These are phyloP conservation scores for Hemistola chrysoprasaria DNA, from an alignment of 2,888 invertebrate genomes.

Conservation along the genomic window DNA sequence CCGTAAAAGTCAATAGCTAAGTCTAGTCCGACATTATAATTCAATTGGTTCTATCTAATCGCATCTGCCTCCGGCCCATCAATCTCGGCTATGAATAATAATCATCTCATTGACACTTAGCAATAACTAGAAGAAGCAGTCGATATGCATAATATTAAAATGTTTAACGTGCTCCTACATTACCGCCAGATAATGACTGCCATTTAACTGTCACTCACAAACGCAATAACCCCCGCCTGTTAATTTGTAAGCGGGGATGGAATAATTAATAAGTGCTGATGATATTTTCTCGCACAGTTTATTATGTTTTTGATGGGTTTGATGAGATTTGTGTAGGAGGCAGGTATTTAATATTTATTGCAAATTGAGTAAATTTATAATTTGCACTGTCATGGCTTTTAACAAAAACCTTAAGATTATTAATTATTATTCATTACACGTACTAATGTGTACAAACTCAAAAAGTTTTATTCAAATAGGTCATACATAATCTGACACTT, in stretches of 20 bases:
- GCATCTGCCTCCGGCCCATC: slow-evolving; percentile 9
- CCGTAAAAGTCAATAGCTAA: too few relatives aligned
- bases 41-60: slow-evolving; percentile 7
- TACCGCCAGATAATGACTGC: slow-evolving; percentile 4
- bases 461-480: too few relatives aligned
- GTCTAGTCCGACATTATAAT: neutral
- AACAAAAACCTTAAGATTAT: too few relatives aligned
- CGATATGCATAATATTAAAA: slow-evolving; percentile 35
- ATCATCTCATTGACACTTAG: slow-evolving; percentile 16
- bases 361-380: too few relatives aligned
- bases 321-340: neutral
- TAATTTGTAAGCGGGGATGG: slow-evolving; percentile 11
- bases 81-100: slow-evolving; percentile 21
- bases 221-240: slow-evolving; percentile 32
- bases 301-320: slow-evolving; percentile 3
- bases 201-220: slow-evolving; percentile 32
- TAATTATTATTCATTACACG: too few relatives aligned
- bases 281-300: slow-evolving; percentile 11
- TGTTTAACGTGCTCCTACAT: slow-evolving; percentile 18
- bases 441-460: too few relatives aligned
- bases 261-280: slow-evolving; percentile 15
- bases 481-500: too few relatives aligned
- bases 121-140: slow-evolving; percentile 25
- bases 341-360: too few relatives aligned
- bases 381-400: too few relatives aligned